Evolutionary conservation across 2,113 vertebrate genomes (phyloP).

Genomic region (Dryoscopus gambensis): DNA sequence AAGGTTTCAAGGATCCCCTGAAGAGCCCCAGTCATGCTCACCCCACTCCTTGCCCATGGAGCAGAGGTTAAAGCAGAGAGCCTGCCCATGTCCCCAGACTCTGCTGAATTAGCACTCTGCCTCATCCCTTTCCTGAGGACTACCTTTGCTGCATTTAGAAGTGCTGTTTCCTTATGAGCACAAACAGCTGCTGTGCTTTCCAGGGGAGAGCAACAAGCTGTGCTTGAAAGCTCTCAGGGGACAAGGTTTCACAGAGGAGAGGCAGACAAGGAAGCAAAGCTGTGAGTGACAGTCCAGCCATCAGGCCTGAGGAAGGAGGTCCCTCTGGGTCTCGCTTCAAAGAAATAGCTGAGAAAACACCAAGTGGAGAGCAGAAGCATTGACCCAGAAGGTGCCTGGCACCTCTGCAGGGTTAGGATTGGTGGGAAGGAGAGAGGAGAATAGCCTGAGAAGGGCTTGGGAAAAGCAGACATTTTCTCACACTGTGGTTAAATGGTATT

Average conservation of each 20-base stretch:
- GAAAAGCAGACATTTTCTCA: background rate
- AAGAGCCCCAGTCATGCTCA: background rate
- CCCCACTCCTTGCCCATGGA: background rate
- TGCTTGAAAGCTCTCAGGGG: background rate
- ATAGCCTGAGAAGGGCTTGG: background rate
- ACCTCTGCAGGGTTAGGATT: fast-evolving
- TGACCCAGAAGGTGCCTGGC: background rate
- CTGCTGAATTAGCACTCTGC: background rate
- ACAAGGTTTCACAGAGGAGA: background rate
- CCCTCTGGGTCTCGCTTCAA: background rate
- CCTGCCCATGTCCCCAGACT: background rate
- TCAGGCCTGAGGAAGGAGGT: background rate
- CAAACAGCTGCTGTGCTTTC: background rate
- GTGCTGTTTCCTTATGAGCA: background rate
- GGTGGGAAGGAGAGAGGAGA: background rate
- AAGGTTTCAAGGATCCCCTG: background rate
- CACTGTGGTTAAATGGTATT: background rate
- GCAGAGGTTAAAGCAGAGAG: background rate
- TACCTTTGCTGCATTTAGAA: background rate
- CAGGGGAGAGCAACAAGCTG: background rate
- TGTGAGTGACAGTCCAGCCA: background rate
- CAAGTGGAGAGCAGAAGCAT: background rate
- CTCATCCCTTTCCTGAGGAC: background rate
- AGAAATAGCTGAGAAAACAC: background rate
- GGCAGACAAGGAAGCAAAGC: background rate